Evolutionary conservation across 2,888 invertebrate genomes (phyloP).

Genomic region (Hanleya hanleyi): DNA sequence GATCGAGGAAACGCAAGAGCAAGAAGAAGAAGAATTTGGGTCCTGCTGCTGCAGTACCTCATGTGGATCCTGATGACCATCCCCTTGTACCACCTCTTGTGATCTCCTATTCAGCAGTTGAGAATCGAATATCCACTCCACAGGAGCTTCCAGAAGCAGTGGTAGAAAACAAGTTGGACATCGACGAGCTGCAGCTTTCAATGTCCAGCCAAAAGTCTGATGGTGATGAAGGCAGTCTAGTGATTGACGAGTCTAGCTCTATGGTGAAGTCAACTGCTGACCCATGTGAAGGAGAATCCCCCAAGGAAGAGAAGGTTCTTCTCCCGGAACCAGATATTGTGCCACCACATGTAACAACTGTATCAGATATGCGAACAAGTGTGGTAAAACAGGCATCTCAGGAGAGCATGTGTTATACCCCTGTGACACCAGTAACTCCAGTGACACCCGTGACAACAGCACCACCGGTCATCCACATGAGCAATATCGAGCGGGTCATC

Average conservation of each 20-base stretch:
- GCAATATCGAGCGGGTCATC: conserved; percentile 88
- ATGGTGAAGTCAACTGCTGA: neutral
- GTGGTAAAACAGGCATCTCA: neutral
- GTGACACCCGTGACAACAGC: neutral
- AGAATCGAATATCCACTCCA: too few species aligned
- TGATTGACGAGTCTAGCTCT: neutral
- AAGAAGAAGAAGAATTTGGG: too few species aligned
- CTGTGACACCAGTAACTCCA: conserved; percentile 4
- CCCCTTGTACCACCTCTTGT: too few species aligned
- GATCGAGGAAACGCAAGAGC: too few species aligned
- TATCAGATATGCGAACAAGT: neutral
- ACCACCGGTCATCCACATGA: conserved; percentile 32
- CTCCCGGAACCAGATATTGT: neutral
- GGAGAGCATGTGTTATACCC: neutral
- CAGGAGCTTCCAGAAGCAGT: too few species aligned
- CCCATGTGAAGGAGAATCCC: neutral
- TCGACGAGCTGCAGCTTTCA: neutral
- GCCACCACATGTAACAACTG: neutral
- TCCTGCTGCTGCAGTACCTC: too few species aligned
- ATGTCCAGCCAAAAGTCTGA: conserved; percentile 2
- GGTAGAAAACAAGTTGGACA: neutral
- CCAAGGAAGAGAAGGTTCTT: neutral
- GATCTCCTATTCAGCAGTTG: too few species aligned
- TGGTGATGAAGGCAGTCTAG: neutral
- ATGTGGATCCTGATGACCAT: too few species aligned